These are phyloP conservation scores for Peromyscus attwateri DNA, from an alignment of 2,797 vertebrate species.

Conservation along the genomic window DNA sequence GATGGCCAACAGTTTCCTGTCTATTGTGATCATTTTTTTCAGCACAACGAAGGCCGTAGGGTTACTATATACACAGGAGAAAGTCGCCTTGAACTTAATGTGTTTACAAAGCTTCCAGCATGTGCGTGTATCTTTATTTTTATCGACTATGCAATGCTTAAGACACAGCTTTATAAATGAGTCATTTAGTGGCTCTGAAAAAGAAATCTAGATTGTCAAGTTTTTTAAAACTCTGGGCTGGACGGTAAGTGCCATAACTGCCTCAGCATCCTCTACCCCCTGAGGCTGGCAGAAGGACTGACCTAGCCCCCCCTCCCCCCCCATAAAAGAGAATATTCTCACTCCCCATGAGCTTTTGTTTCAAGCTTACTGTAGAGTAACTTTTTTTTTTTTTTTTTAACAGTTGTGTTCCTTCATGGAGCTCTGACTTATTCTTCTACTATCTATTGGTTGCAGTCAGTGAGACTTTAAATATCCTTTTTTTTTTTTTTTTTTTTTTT, in stretches of 20 bases:
- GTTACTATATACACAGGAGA: background rate
- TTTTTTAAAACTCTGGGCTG: background rate
- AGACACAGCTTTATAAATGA: conserved; percentile 35
- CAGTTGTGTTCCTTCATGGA: background rate
- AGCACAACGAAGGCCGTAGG: background rate
- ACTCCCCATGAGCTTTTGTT: conserved; percentile 37
- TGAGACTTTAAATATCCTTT: background rate
- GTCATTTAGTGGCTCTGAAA: conserved; percentile 6
- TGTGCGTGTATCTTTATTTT: background rate
- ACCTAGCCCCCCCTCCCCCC: too few relatives aligned
- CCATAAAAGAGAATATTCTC: background rate
- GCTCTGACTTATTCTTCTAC: background rate
- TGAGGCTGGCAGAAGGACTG: background rate
- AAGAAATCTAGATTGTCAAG: background rate
- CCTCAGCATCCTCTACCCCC: background rate
- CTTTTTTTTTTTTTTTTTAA: background rate
- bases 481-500: background rate
- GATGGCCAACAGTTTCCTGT: conserved; percentile 4
- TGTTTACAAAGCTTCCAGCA: conserved; percentile 40
- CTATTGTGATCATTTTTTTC: background rate
- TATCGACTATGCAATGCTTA: conserved; percentile 10
- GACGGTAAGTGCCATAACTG: background rate
- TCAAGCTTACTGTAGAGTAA: conserved; percentile 16
- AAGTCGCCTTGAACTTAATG: conserved; percentile 16
- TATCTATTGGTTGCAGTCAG: conserved; percentile 9